Conservation (phyloP, 1,140 invertebrate species). For the Atta colombica region DNA sequence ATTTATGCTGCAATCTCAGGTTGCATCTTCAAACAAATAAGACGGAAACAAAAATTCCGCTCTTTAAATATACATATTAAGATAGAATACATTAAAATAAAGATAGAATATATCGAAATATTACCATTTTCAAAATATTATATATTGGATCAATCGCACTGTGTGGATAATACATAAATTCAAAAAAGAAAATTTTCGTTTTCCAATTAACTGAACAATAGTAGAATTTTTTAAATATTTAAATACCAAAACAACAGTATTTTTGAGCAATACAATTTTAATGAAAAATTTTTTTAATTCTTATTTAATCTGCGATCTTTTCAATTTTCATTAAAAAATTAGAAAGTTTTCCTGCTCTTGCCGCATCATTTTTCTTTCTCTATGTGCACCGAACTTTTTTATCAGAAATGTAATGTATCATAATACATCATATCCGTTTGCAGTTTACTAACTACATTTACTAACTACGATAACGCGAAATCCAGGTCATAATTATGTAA, state of each 20-base stretch:
- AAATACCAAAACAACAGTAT: not conserved
- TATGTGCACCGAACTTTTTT: not conserved
- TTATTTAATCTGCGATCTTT: not conserved
- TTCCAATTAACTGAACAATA: not conserved
- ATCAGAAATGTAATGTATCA: slow-evolving; percentile 23
- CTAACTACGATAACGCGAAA: slow-evolving; percentile 48
- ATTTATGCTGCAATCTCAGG: slow-evolving; percentile 40
- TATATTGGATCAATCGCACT: not conserved
- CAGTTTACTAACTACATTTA: slow-evolving; percentile 18
- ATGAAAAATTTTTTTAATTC: not conserved
- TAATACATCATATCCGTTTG: slow-evolving; percentile 38
- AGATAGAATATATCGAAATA: not conserved
- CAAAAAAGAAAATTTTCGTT: not conserved
- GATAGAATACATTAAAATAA: not conserved
- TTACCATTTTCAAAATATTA: not conserved
- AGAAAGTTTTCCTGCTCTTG: not conserved
- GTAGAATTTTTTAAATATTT: not conserved
- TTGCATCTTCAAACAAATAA: not conserved
- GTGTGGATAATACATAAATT: not conserved
- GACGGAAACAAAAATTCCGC: not conserved
- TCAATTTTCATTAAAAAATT: not conserved
- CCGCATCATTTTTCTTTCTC: not conserved
- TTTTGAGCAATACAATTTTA: not conserved
- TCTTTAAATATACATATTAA: slow-evolving; percentile 7
- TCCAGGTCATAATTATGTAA: slow-evolving; percentile 67